These are phyloP conservation scores for Catostomus latipinnis DNA, from an alignment of 2,797 vertebrate species.

Conservation along the genomic window DNA sequence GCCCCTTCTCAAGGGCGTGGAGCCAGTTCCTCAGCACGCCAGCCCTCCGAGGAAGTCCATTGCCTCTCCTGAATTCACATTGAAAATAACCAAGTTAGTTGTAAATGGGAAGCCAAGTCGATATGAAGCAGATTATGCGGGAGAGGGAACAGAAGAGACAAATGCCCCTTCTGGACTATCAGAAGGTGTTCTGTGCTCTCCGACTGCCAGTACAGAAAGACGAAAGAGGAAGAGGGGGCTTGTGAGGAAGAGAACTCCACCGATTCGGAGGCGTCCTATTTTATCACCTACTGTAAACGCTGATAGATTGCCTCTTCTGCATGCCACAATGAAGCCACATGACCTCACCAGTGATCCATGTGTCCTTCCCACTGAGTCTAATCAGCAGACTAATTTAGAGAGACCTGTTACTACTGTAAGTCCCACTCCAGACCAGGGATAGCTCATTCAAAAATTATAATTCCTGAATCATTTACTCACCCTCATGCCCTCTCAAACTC, in stretches of 20 bases:
- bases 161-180: conserved; percentile 61
- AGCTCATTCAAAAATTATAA: neutral
- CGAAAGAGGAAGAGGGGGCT: conserved; percentile 80
- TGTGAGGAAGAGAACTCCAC: conserved; percentile 79
- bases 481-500: no score
- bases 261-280: conserved; percentile 62
- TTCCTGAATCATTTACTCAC: no score
- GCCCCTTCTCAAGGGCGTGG: conserved; percentile 82
- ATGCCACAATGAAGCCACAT: conserved; percentile 23
- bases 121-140: conserved; percentile 73
- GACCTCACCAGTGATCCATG: conserved; percentile 20
- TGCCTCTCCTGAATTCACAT: conserved; percentile 86
- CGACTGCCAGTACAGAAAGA: conserved; percentile 63
- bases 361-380: conserved; percentile 23
- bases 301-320: conserved; percentile 27
- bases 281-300: conserved; percentile 20
- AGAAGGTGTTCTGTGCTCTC: conserved; percentile 62
- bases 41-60: conserved; percentile 81
- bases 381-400: conserved; percentile 14
- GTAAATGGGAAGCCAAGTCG: conserved; percentile 79
- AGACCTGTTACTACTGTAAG: conserved; percentile 19
- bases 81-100: conserved; percentile 90
- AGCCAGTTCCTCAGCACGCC: conserved; percentile 76
- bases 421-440: conserved; percentile 44
- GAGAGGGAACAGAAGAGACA: conserved; percentile 75